Evolutionary conservation across 1,140 invertebrate species (phyloP), one percentile per base, ranked within the genome.

Genomic region (Anastatus disparis): DNA sequence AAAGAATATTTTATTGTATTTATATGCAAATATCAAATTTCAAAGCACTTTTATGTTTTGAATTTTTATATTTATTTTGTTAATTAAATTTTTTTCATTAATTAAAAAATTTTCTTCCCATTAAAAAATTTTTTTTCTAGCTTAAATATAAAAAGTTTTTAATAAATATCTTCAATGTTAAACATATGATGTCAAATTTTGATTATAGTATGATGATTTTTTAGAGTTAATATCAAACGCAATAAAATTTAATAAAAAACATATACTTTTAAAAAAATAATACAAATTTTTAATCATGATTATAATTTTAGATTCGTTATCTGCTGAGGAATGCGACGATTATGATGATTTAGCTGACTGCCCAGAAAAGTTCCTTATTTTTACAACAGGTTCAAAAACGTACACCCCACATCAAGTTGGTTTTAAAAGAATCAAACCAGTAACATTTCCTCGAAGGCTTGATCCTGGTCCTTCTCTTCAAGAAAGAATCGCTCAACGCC

Each of bases 341-440:
- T 82, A 86, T 59, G 88, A 89, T 62, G 86, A 84, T 27, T 76
- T 85, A 52, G 78, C 82, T n/a, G 87, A 87, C 72, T 82, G 87
- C 63, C 85, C 86, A 12, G 91, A 93, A 70, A 95, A 94, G 80
- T 93, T 92, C 80, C 87, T 96, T 15, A 95, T 96, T 72, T 96
- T 95, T 81, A 95, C 94, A 8, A 94, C 92, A 56, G 94, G 94
- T 0, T 92, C 91, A 10, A 91, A 93, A 82, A 95, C 94, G 0
- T 96, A 93, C 75, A 94, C 93, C 2, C 94, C 94, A 0, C 94
- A 96, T 88, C 93, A 95, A 86, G 93, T 96, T 72, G 93, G 92
- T 35, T 93, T 96, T 71, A 96, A 96, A 81, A 87, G 91, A 76
- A 93, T 96, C 55, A 89, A 90, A 73, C 88, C 90, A 44, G 88